These are phyloP conservation scores for Lepidochrysops patricia DNA, from an alignment of 2,888 invertebrate genomes.

Conservation along the genomic window DNA sequence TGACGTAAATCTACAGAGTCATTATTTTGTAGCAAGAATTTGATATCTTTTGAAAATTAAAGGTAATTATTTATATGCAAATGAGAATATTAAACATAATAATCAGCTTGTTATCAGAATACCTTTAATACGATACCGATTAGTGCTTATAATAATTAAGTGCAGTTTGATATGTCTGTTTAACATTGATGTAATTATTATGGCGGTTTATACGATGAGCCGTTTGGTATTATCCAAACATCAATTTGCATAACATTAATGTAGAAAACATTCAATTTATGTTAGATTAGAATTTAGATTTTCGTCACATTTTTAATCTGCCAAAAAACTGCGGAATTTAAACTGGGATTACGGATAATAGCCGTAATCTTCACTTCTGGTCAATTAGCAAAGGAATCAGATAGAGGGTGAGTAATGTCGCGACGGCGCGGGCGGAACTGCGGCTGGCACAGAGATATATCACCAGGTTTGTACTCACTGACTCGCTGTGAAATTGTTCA, in stretches of 20 bases:
- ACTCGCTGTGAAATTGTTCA: conserved; percentile 18
- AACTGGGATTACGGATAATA: conserved; percentile 58
- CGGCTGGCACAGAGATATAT: conserved; percentile 28
- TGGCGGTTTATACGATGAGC: no score
- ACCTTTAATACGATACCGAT: not conserved
- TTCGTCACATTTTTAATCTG: not conserved
- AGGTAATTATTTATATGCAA: not conserved
- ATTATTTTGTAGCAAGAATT: conserved; percentile 3
- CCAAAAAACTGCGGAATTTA: conserved; percentile 13
- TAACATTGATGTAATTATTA: no score
- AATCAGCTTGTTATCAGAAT: not conserved
- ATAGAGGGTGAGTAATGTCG: conserved; percentile 61
- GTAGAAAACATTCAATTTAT: not conserved
- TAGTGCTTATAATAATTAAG: not conserved
- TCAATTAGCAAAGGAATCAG: conserved; percentile 70
- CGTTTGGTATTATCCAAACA: no score
- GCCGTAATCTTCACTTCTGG: conserved; percentile 68
- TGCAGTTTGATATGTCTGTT: not conserved
- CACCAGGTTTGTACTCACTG: conserved; percentile 22
- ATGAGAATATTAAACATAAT: not conserved
- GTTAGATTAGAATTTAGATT: not conserved
- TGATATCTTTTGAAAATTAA: not conserved
- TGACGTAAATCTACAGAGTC: not conserved
- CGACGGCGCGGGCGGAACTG: conserved; percentile 20
- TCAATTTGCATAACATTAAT: no score